A percentile compares a stretch with the other conserved stretches of the same genome.
phyloP scores from a whole-genome alignment of 2,888 invertebrate species.

The Hymenopus coronatus region DNA sequence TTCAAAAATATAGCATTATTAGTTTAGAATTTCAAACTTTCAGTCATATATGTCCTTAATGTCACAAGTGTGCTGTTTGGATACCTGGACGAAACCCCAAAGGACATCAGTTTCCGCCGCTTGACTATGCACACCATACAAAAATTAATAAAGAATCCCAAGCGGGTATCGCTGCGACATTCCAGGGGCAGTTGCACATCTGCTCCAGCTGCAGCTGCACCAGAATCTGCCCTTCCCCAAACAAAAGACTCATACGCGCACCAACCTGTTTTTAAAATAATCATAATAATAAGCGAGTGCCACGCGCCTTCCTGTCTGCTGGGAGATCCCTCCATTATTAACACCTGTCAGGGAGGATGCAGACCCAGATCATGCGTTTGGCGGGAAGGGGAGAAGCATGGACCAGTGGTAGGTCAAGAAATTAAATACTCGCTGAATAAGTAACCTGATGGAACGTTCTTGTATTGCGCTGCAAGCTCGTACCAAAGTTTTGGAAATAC shows the following conservation, averaged over 20 bases:
- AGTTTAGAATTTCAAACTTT: no score
- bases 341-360: neutral
- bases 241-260: neutral
- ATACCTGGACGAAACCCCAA: no score
- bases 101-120: no score
- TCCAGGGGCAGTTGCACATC: neutral
- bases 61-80: no score
- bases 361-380: neutral
- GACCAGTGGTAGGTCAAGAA: neutral
- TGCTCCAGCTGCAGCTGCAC: neutral
- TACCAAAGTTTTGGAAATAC: no score
- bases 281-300: neutral
- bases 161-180: neutral
- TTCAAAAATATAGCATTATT: no score
- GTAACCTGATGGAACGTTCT: no score
- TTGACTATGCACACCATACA: neutral
- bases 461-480: no score
- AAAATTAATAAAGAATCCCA: no score
- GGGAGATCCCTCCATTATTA: neutral
- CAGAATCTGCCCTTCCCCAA: neutral
- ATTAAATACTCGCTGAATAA: no score
- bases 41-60: no score
- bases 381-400: neutral
- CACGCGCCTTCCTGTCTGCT: neutral
- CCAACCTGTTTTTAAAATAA: neutral